Conservation (phyloP, 2,888 invertebrate species). For the Agrochola macilenta region DNA sequence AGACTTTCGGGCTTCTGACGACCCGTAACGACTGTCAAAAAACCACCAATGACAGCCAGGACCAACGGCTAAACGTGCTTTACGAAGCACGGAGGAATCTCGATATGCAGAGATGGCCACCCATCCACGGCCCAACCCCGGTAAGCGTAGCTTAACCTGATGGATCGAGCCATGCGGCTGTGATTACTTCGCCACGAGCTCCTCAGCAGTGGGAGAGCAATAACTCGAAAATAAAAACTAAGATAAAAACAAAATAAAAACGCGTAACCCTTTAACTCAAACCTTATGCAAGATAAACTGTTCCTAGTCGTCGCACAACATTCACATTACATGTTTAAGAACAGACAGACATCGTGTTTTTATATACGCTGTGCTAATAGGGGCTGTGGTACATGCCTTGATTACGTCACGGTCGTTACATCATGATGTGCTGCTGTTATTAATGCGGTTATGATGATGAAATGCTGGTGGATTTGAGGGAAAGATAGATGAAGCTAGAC, state of each 20-base stretch:
- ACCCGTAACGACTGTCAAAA: too few species aligned
- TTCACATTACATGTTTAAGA: conserved; percentile 45
- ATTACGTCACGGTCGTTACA: conserved; percentile 43
- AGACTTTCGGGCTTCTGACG: too few species aligned
- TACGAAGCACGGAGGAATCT: too few species aligned
- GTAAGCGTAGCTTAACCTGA: too few species aligned
- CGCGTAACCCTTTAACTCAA: conserved; percentile 27
- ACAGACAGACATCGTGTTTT: conserved; percentile 49
- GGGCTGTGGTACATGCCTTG: conserved; percentile 20
- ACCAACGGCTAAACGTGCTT: too few species aligned
- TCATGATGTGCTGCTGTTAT: conserved; percentile 17
- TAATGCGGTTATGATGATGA: neutral
- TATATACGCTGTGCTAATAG: conserved; percentile 46
- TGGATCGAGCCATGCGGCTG: too few species aligned
- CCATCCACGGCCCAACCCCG: too few species aligned
- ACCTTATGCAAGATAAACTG: conserved; percentile 34
- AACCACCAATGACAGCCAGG: too few species aligned
- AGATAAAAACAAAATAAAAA: neutral
- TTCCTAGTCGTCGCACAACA: conserved; percentile 38
- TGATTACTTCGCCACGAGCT: too few species aligned
- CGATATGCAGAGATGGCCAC: too few species aligned
- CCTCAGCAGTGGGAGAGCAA: neutral
- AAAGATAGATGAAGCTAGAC: neutral
- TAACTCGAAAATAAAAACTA: neutral
- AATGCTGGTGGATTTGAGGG: neutral